These are phyloP conservation scores for Drosophila niveifrons DNA, from an alignment of 2,888 invertebrate species.

Conservation along the genomic window DNA sequence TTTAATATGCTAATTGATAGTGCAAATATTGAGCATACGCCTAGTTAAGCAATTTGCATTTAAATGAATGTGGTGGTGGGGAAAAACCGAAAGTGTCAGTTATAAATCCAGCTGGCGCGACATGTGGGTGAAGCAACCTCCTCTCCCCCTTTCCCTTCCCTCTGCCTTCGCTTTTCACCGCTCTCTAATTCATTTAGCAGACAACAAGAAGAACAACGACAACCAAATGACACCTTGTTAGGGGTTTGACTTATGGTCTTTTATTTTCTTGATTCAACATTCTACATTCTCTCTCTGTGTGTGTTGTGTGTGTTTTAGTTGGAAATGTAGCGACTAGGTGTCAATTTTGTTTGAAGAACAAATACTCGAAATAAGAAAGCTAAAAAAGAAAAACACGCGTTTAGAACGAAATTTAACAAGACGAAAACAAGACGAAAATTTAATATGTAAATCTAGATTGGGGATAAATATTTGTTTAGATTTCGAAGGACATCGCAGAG, in stretches of 20 bases:
- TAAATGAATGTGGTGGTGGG: constrained; percentile 50
- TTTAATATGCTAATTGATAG: constrained; percentile 66
- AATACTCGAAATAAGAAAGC: constrained; percentile 50
- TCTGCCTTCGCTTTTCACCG: neutral
- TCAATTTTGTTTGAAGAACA: constrained; percentile 70
- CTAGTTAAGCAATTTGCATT: constrained; percentile 69
- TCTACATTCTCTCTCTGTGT: neutral
- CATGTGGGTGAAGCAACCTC: constrained; percentile 47
- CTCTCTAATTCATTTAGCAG: constrained; percentile 70
- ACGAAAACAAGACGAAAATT: constrained; percentile 34
- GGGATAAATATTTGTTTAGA: neutral
- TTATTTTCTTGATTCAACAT: constrained; percentile 4
- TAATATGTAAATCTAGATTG: constrained; percentile 25
- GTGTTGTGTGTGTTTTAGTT: constrained; percentile 53
- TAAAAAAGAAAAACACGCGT: constrained; percentile 46
- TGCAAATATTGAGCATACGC: constrained; percentile 70
- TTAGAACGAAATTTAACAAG: constrained; percentile 49
- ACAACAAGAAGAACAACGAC: constrained; percentile 14
- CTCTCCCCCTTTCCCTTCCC: neutral
- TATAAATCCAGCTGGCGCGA: constrained; percentile 52
- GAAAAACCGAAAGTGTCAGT: constrained; percentile 68
- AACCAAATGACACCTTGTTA: constrained; percentile 75
- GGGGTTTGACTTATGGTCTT: constrained; percentile 54
- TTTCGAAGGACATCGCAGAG: constrained; percentile 3
- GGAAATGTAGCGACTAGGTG: constrained; percentile 75